Evolutionary conservation across 2,888 invertebrate genomes (phyloP).

Genomic region (Dynastes maya): DNA sequence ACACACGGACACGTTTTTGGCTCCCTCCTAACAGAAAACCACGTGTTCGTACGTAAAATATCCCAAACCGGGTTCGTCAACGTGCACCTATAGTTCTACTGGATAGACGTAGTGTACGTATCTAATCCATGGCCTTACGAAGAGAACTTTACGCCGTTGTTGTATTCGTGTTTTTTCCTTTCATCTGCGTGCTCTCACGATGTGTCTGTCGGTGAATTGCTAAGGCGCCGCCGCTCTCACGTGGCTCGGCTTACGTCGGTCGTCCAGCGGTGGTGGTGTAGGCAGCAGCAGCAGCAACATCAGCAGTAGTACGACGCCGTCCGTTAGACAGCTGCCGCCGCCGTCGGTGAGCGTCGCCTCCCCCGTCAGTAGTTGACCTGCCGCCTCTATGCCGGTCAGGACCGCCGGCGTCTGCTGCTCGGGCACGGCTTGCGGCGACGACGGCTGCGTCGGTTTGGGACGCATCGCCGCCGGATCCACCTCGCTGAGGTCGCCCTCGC

Average conservation of each 20-base stretch:
- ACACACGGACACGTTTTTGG: background rate
- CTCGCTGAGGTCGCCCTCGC: conserved; percentile 61
- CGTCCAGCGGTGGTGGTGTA: conserved; percentile 11
- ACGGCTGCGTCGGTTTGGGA: conserved; percentile 65
- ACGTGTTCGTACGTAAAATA: too few species aligned
- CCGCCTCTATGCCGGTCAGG: conserved; percentile 56
- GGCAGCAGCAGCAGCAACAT: background rate
- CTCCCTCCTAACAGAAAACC: background rate
- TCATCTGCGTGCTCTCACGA: conserved; percentile 10
- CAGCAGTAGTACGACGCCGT: conserved; percentile 59
- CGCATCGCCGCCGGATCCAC: conserved; percentile 60
- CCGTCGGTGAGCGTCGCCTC: background rate
- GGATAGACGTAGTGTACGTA: too few species aligned
- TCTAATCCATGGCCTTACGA: conserved; percentile 23
- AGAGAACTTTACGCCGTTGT: conserved; percentile 16
- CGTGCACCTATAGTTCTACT: too few species aligned
- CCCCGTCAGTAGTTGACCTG: conserved; percentile 44
- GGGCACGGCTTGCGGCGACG: conserved; percentile 66
- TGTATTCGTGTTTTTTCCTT: conserved; percentile 9
- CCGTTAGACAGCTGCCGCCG: conserved; percentile 65
- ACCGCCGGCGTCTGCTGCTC: conserved; percentile 56
- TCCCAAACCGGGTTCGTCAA: too few species aligned
- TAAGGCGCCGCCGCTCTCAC: conserved; percentile 56
- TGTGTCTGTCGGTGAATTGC: conserved; percentile 14
- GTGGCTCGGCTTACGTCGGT: conserved; percentile 52